Evolutionary conservation across 2,797 vertebrate genomes (phyloP), one percentile per base, ranked within the genome.

Genomic region (Microctenopoma steveboyesi): DNA sequence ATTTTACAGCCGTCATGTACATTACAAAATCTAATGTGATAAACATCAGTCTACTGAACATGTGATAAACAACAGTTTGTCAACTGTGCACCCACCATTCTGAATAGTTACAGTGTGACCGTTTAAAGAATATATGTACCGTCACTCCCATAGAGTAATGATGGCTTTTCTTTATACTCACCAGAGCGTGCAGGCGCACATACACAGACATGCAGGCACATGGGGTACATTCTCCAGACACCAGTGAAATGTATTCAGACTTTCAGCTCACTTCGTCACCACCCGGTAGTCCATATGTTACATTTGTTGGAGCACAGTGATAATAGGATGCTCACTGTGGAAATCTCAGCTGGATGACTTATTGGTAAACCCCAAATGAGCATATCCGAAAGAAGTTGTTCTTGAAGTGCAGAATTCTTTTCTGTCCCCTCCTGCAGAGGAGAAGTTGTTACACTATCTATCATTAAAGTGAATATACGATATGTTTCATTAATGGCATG

Each of bases 211-310:
- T 39, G 33, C 18, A 60, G 47, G 11, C 40, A 69, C 28, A 70
- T 35, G 37, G 53, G 47, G 42, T 37, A 53, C 55, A 81, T 54
- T 80, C 70, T 84, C 64, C 18, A 64, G 70, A 61, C 54, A 49
- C 40, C 15, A 15, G 64, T 53, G 33, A 76, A 87, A 83, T 84
- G 33, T 70, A 83, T 76, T 77, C 75, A 76, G 69, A 74, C 60
- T 75, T 73, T 69, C 48, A 81, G 71, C 52, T 65, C 56, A 49
- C 71, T 84, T 69, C 27, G 50, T 77, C 74, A 74, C 60, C 54
- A 70, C 45, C 48, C 84, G 76, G 76, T 74, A 63, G 82, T 78
- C 82, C 81, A 87, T 79, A 82, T 88, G 66, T 78, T 79, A 72
- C 55, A 40, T 86, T 78, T 83, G 77, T 85, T 64, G 85, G 57